Conservation (phyloP, 2,797 vertebrate genomes). For the Enteromius thamalakanensis region DNA sequence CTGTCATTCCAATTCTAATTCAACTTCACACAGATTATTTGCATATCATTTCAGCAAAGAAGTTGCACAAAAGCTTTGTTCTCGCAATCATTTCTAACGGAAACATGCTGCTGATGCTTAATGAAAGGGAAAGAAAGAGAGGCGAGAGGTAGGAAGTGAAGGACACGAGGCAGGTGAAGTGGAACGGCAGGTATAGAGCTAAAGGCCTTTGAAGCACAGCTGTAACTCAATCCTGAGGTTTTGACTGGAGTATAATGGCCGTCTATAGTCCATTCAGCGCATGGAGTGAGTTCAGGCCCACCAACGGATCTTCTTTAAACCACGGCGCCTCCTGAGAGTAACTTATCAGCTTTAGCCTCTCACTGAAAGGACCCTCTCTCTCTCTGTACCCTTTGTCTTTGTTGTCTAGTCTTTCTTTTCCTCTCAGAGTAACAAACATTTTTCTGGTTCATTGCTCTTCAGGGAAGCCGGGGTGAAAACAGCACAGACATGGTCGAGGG, state of each 20-base stretch:
- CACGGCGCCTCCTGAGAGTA: constrained; percentile 35
- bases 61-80: not conserved
- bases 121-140: constrained; percentile 25
- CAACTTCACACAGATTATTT: not conserved
- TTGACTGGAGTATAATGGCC: constrained; percentile 13
- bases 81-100: not conserved
- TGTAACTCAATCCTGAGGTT: constrained; percentile 43
- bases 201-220: constrained; percentile 35
- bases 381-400: constrained; percentile 19
- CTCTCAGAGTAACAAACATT: constrained; percentile 23
- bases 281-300: constrained; percentile 31
- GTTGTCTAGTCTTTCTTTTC: constrained; percentile 17
- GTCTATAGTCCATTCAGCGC: constrained; percentile 39
- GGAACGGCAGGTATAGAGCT: constrained; percentile 10
- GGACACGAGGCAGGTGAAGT: constrained; percentile 17
- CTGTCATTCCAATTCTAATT: not conserved
- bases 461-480: constrained; percentile 10
- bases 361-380: constrained; percentile 25
- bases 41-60: not conserved
- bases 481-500: not conserved
- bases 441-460: constrained; percentile 15
- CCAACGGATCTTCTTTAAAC: constrained; percentile 29
- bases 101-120: constrained; percentile 15
- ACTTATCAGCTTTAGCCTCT: constrained; percentile 59
- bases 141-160: not conserved